Conservation (phyloP, 1,140 invertebrate species). For the Cydia amplana region DNA sequence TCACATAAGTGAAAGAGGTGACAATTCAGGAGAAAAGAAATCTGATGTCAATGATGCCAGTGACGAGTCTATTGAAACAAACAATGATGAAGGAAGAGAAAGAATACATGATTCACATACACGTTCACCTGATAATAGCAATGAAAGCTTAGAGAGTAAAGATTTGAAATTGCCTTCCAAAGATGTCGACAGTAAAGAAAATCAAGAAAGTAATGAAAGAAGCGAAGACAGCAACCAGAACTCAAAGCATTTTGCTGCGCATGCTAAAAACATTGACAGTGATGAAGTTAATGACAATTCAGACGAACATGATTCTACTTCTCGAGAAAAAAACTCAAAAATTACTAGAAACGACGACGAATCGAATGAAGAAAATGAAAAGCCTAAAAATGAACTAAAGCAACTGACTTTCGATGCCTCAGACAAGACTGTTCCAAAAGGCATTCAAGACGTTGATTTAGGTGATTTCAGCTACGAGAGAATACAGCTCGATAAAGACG, state of each 20-base stretch:
- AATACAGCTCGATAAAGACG: constrained; percentile 47
- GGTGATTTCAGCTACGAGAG: constrained; percentile 57
- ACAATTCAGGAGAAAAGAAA: constrained; percentile 11
- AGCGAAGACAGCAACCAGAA: background rate
- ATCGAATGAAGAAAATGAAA: constrained; percentile 19
- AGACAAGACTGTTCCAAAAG: constrained; percentile 26
- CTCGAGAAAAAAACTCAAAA: background rate
- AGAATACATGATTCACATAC: background rate
- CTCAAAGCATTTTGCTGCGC: background rate
- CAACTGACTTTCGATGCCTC: background rate
- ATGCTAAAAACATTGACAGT: background rate
- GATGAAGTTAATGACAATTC: background rate
- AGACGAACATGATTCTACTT: background rate
- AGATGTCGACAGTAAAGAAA: constrained; percentile 34
- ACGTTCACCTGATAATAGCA: constrained; percentile 25
- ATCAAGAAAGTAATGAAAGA: constrained; percentile 32
- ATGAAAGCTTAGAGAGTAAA: constrained; percentile 43
- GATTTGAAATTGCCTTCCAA: constrained; percentile 21
- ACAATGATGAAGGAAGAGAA: constrained; percentile 38
- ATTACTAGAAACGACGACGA: constrained; percentile 7
- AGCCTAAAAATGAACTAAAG: background rate
- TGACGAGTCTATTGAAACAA: constrained; percentile 1
- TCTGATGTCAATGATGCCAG: background rate
- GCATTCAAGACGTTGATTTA: constrained; percentile 50
- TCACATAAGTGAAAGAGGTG: constrained; percentile 37